Evolutionary conservation across 1,140 invertebrate genomes (phyloP), one percentile per base, ranked within the genome.

Genomic region (Halesus radiatus): DNA sequence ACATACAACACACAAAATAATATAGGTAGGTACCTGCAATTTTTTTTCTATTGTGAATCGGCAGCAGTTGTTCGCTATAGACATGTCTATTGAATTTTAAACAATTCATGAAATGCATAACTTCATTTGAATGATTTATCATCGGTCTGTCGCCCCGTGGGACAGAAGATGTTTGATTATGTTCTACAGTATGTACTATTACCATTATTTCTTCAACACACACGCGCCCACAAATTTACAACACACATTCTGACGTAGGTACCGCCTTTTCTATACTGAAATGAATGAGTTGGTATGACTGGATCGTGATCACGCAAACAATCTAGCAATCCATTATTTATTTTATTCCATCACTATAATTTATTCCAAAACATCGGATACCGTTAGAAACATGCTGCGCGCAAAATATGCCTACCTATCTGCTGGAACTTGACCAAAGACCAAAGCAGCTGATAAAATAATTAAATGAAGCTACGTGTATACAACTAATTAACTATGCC

Each of bases 291-390:
- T 22, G 10, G 62, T 29, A 26, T 16, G 62, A 16, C n/a, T 1
- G 26, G 10, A 72, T 72, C 68, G 68, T 72, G 45, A 52, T 50
- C 68, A 22, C 68, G 23, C 68, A 52, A 53, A 72, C 72, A 56
- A 53, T 3, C 37, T 15, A 1, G 26, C 50, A 23, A 54, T 50
- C 50, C 20, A 53, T 56, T 74, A 74, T 56, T 74, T 56, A 29
- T 74, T 74, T 56, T 74, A 54, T 74, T 74, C 56, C 53, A 58
- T 58, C 72, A 56, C 8, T 29, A 74, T 74, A 74, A 74, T 56
- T 74, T 74, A 74, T 74, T 74, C 72, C 23, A 72, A 72, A 74
- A 74, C 72, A 58, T 52, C 53, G 32, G 56, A 74, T 56, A 22
- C 72, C 52, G 72, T 74, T 74, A 74, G 7, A 23, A 54, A 56